Conservation (phyloP, 2,888 invertebrate species). For the Scaptomyza tumidula region DNA sequence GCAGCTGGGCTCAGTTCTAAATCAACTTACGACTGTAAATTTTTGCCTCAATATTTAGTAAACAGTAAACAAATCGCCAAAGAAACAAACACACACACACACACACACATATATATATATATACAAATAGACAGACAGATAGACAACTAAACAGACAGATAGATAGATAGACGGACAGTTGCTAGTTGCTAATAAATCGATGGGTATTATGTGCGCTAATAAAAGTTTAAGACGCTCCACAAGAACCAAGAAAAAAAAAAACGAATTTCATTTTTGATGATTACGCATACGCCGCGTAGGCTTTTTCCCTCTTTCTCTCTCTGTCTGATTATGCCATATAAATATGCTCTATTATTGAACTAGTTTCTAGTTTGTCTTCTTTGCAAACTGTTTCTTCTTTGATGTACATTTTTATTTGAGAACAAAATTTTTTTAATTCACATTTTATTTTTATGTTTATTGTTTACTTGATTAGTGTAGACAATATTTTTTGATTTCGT, state of each 20-base stretch:
- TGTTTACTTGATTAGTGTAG: neutral
- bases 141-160: neutral
- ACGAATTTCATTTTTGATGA: conserved; percentile 32
- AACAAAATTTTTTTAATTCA: conserved; percentile 1
- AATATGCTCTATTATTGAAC: conserved; percentile 23
- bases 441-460: neutral
- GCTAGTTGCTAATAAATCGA: conserved; percentile 70
- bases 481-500: neutral
- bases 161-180: neutral
- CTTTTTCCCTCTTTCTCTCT: conserved; percentile 3
- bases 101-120: neutral
- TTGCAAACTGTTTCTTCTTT: conserved; percentile 21
- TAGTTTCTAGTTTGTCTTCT: conserved; percentile 17
- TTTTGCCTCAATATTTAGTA: conserved; percentile 58
- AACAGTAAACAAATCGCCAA: conserved; percentile 73
- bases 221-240: conserved; percentile 68
- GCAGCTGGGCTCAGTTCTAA: conserved; percentile 37
- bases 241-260: conserved; percentile 11
- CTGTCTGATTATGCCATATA: conserved; percentile 1
- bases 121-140: neutral
- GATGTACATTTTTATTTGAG: conserved; percentile 1
- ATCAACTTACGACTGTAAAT: conserved; percentile 78
- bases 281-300: conserved; percentile 67
- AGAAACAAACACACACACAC: conserved; percentile 33
- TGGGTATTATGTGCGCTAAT: conserved; percentile 73